Evolutionary conservation across 2,113 vertebrate species (phyloP).

Genomic region (Ploceus nigricollis): DNA sequence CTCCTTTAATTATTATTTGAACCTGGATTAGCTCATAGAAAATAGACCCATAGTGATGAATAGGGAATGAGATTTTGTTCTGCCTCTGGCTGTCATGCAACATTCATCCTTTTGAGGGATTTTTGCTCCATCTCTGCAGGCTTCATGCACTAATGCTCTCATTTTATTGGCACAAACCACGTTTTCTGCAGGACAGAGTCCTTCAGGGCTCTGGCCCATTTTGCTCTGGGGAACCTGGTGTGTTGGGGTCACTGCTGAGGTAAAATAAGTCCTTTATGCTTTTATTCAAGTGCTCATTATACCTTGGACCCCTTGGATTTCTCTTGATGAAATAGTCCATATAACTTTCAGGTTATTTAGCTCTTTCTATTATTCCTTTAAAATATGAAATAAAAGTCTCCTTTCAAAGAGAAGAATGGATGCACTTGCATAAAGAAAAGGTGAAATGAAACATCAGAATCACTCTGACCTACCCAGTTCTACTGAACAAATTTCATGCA

Average conservation of each 20-base stretch:
- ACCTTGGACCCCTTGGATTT: not conserved
- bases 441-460: not conserved
- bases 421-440: not conserved
- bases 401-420: not conserved
- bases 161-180: not conserved
- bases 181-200: not conserved
- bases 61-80: not conserved
- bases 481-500: not conserved
- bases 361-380: not conserved
- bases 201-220: not conserved
- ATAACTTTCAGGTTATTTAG: not conserved
- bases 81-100: not conserved
- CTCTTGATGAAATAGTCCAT: not conserved
- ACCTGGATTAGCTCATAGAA: not conserved
- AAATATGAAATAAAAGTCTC: not conserved
- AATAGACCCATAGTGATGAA: not conserved
- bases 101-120: not conserved
- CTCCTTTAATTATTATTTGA: not conserved
- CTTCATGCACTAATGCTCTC: not conserved
- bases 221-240: not conserved
- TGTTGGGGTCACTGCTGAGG: not conserved
- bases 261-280: not conserved
- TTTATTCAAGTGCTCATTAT: not conserved
- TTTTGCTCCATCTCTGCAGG: not conserved
- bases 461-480: not conserved